Evolutionary conservation across 2,113 vertebrate genomes (phyloP), one percentile per base, ranked within the genome.

Genomic region (Hylia prasina): DNA sequence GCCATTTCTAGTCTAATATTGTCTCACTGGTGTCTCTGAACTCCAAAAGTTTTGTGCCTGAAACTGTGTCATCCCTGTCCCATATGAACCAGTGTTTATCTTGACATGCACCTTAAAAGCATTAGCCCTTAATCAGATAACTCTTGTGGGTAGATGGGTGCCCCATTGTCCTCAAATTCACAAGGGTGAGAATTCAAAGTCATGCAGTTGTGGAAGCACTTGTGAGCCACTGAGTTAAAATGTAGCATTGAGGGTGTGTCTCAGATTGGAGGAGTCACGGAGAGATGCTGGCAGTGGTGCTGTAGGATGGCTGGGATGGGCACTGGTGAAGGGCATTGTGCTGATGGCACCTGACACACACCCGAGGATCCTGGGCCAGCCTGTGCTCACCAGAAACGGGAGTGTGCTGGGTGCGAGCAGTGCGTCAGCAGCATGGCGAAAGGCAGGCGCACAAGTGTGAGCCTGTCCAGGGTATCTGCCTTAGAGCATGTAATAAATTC

Each of bases 201-300:
- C 24, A 2, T 1, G 11, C 19, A 12, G 44, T 35, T 45, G 17
- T 33, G 27, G 40, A 53, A 72, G 82, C 3, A 1, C 68, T 65
- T 1, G 1, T 5, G 47, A 72, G 30, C 30, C n/a, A 11, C 19
- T 0, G 0, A 47, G 25, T 9, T 30, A 37, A 51, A 72, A 56
- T 0, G 0, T 6, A 14, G 28, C 44, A 3, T 25, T 51, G 3
- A 2, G 53, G 80, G 47, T 5, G 18, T 57, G 69, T 42, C 48
- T 39, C 0, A 20, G 27, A 20, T 24, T 57, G 89, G 39, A 37
- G 18, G 64, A 70, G 40, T 44, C 3, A 6, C 33, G 0, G 0
- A 7, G 61, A 75, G 65, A 10, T 80, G 10, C 40, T 71, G 73
- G 28, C 37, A 40, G 78, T 3, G 64, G 25, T 0, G 0, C 31